Evolutionary conservation across 2,113 vertebrate species (phyloP).

Genomic region (Chaetura pelagica): DNA sequence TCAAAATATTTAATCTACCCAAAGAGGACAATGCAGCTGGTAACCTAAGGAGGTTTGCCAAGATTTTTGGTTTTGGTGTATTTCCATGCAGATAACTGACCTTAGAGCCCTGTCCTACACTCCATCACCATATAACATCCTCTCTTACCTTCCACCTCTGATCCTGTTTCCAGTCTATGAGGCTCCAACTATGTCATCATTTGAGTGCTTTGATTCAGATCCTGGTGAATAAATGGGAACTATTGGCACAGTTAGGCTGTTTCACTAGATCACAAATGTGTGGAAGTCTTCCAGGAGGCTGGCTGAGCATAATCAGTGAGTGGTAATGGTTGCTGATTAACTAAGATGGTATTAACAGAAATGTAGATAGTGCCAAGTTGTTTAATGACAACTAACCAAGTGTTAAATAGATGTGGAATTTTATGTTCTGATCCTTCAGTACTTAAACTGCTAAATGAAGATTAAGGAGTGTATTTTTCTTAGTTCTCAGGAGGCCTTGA

Average conservation of each 20-base stretch:
- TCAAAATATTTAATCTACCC: background rate
- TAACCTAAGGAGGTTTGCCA: background rate
- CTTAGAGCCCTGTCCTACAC: background rate
- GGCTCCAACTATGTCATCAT: background rate
- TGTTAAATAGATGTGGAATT: constrained; percentile 54
- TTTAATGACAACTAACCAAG: constrained; percentile 37
- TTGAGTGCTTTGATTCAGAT: background rate
- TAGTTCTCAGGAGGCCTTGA: background rate
- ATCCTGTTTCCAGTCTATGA: background rate
- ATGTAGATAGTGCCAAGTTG: background rate
- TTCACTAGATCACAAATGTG: background rate
- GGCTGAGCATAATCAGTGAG: background rate
- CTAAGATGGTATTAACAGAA: constrained; percentile 27
- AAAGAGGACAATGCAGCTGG: background rate
- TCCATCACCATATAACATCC: background rate
- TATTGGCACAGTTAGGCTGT: background rate
- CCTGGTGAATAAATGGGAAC: background rate
- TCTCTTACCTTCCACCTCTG: background rate
- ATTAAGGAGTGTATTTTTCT: background rate
- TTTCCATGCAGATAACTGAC: background rate
- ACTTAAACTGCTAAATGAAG: constrained; percentile 29
- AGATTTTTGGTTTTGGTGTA: background rate
- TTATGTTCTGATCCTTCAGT: constrained; percentile 21
- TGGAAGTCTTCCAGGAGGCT: constrained; percentile 22
- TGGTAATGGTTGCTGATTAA: constrained; percentile 24